Conservation (phyloP, 2,888 invertebrate genomes). For the Polymixis flavicincta region DNA sequence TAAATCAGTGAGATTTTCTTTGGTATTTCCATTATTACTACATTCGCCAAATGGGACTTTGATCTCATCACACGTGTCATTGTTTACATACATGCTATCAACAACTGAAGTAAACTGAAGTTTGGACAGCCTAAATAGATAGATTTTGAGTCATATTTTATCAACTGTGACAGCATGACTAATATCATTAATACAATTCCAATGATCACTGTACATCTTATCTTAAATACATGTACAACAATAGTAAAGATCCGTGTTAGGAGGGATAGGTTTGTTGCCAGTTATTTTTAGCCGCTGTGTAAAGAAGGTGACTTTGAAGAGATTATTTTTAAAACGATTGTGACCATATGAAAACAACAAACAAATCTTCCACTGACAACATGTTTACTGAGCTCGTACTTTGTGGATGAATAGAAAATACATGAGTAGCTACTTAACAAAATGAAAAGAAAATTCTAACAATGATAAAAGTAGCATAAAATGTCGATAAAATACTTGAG, state of each 20-base stretch:
- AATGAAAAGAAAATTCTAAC: slow-evolving; percentile 4
- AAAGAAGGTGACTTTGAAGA: slow-evolving; percentile 36
- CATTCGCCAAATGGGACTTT: slow-evolving; percentile 21
- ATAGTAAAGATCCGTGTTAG: neutral
- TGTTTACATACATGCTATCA: slow-evolving; percentile 31
- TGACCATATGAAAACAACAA: slow-evolving; percentile 28
- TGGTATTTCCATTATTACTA: slow-evolving; percentile 13
- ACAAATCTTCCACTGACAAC: slow-evolving; percentile 33
- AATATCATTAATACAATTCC: neutral
- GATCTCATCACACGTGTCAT: slow-evolving; percentile 28
- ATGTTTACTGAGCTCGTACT: slow-evolving; percentile 30
- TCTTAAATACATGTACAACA: neutral
- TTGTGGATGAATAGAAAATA: slow-evolving; percentile 17
- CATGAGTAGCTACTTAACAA: neutral
- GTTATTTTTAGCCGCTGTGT: slow-evolving; percentile 8
- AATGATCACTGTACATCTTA: slow-evolving; percentile 8
- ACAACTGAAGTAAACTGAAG: slow-evolving; percentile 19
- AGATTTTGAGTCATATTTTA: slow-evolving; percentile 34
- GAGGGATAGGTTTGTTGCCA: neutral
- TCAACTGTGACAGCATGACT: slow-evolving; percentile 12
- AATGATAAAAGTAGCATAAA: slow-evolving; percentile 9
- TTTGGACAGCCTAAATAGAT: slow-evolving; percentile 20
- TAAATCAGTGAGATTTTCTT: slow-evolving; percentile 32
- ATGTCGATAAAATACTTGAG: slow-evolving; percentile 7
- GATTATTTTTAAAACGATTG: slow-evolving; percentile 31